These are phyloP conservation scores for Harpegnathos saltator DNA, from an alignment of 1,140 invertebrate genomes.

Conservation along the genomic window DNA sequence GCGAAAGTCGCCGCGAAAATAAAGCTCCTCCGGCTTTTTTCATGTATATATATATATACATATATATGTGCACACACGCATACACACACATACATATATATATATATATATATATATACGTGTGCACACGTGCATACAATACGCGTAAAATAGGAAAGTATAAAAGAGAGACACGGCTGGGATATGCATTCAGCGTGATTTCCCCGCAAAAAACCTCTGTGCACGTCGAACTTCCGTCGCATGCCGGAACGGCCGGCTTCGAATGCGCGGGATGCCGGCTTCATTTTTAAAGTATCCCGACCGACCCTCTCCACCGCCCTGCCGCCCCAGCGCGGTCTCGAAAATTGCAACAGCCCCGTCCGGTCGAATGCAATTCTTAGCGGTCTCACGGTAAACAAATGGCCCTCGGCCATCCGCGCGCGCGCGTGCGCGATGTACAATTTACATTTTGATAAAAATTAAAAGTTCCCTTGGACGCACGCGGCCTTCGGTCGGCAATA, in stretches of 20 bases:
- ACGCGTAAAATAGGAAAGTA: background rate
- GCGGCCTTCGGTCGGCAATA: background rate
- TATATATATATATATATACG: too few species aligned
- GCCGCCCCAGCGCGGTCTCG: background rate
- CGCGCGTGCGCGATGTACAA: background rate
- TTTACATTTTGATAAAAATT: slow-evolving; percentile 49
- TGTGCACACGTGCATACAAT: background rate
- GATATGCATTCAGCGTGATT: slow-evolving; percentile 34
- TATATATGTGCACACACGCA: too few species aligned
- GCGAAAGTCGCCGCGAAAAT: slow-evolving; percentile 36
- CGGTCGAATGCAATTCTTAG: slow-evolving; percentile 13
- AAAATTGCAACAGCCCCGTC: background rate
- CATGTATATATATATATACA: background rate
- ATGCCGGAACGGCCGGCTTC: background rate
- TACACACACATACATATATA: background rate
- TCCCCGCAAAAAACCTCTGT: background rate
- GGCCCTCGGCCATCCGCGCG: background rate
- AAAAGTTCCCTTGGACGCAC: slow-evolving; percentile 1
- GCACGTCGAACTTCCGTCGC: slow-evolving; percentile 21
- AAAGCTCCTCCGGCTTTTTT: slow-evolving; percentile 19
- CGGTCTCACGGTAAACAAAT: slow-evolving; percentile 6
- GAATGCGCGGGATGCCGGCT: too few species aligned
- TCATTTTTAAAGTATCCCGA: slow-evolving; percentile 2
- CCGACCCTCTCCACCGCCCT: background rate
- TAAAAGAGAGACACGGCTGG: background rate